Percentiles rank a stretch among this genome's conserved stretches.
These are phyloP conservation scores for Poliocrania exsul DNA, from an alignment of 2,797 vertebrate genomes.

Conservation along the genomic window DNA sequence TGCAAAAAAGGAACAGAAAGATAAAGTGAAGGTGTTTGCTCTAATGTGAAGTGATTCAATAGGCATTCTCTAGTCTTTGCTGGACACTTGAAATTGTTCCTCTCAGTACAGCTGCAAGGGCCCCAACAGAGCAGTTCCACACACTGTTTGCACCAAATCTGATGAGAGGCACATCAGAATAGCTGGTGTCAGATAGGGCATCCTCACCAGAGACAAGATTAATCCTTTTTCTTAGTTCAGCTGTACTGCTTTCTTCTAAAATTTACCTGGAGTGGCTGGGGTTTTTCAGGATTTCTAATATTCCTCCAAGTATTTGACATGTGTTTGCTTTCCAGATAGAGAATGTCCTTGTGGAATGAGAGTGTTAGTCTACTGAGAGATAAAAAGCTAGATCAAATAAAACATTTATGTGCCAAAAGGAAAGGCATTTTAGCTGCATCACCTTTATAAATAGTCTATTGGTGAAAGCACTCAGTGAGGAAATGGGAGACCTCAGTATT, in stretches of 20 bases:
- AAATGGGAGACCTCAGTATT: slow-evolving; percentile 59
- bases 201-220: not conserved
- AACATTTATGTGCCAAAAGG: slow-evolving; percentile 57
- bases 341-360: slow-evolving; percentile 34
- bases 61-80: not conserved
- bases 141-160: not conserved
- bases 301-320: not conserved
- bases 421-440: slow-evolving; percentile 51
- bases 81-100: not conserved
- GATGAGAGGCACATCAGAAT: not conserved
- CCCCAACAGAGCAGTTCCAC: not conserved
- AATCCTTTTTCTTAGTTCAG: not conserved
- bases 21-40: not conserved
- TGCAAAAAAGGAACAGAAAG: not conserved
- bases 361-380: slow-evolving; percentile 24
- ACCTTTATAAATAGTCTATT: slow-evolving; percentile 47
- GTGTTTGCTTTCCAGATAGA: slow-evolving; percentile 32
- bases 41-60: not conserved
- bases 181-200: not conserved
- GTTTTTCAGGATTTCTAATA: not conserved
- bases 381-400: slow-evolving; percentile 50
- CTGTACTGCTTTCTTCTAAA: not conserved
- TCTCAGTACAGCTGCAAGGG: not conserved
- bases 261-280: not conserved
- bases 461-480: slow-evolving; percentile 44